Conservation (phyloP, 2,888 invertebrate genomes). For the Caenorhabditis sp. region DNA sequence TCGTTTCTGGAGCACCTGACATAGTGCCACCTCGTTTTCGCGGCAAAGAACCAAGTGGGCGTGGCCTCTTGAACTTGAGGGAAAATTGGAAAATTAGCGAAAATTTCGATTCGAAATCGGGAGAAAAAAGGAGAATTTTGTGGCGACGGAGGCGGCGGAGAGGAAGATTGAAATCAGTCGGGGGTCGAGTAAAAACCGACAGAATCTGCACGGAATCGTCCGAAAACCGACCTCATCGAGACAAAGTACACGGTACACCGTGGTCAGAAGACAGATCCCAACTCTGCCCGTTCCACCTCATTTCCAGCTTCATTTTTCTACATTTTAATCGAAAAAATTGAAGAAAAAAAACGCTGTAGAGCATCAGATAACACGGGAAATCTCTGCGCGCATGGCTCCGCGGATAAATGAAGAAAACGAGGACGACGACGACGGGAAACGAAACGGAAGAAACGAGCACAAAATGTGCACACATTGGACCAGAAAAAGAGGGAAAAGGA, state of each 20-base stretch:
- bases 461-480: background rate
- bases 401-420: constrained; percentile 10
- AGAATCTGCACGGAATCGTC: background rate
- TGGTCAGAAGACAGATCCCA: too few relatives aligned
- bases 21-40: constrained; percentile 1
- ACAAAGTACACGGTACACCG: background rate
- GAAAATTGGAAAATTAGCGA: background rate
- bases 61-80: background rate
- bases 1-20: background rate
- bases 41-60: background rate
- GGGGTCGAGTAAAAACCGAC: background rate
- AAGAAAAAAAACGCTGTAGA: constrained; percentile 13
- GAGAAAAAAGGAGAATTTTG: too few relatives aligned
- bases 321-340: background rate
- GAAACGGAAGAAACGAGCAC: constrained; percentile 3
- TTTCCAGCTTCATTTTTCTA: background rate
- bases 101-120: background rate
- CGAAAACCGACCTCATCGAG: background rate
- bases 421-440: background rate
- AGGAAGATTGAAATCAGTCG: background rate
- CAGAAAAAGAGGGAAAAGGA: background rate
- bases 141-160: too few relatives aligned
- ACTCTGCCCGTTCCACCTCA: too few relatives aligned
- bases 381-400: constrained; percentile 1
- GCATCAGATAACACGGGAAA: constrained; percentile 60